Evolutionary conservation across 2,888 invertebrate species (phyloP), one percentile per base, ranked within the genome.

Genomic region (Polydrusus cervinus): DNA sequence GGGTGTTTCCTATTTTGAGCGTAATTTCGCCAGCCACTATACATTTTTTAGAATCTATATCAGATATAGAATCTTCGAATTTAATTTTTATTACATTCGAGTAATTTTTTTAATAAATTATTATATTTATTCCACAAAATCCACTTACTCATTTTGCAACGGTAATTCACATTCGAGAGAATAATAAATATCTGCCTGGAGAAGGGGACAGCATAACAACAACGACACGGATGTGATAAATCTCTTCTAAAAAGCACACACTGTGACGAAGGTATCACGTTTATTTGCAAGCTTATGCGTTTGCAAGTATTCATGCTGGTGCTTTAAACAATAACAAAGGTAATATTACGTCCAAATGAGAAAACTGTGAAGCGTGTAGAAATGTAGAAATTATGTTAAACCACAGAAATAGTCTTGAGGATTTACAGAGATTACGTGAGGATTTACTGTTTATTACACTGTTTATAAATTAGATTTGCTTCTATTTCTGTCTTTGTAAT

Each of bases 161-260:
- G 7, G 20, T 51, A 55, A 34, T 55, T 55, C 34, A 55, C 3
- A 34, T 30, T 55, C n/a, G 55, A 30, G 16, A 38, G 38, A 16
- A 60, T 38, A 60, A 60, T 60, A 38, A 38, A 60, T 60, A 40
- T 60, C 16, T 38, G 38, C 10, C 14, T 60, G 9, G 38, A 40
- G 38, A 38, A 60, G 10, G 18, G 57, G 57, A 38, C 57, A 38
- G 38, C 38, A 16, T 60, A n/a, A 34, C 51, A 79, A 79, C 68
- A 78, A 77, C 77, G 53, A 71, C 77, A 71, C 78, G 79, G 79
- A 78, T 74, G 78, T 76, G 65, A 80, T 80, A 80, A 80, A 80
- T 80, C 80, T 79, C 70, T 64, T 55, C 66, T 51, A 55, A 73
- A 76, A 78, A 79, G 77, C 73, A 75, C 78, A 51, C 51, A 34